Evolutionary conservation across 2,797 vertebrate species (phyloP).

Genomic region (Pempheris klunzingeri): DNA sequence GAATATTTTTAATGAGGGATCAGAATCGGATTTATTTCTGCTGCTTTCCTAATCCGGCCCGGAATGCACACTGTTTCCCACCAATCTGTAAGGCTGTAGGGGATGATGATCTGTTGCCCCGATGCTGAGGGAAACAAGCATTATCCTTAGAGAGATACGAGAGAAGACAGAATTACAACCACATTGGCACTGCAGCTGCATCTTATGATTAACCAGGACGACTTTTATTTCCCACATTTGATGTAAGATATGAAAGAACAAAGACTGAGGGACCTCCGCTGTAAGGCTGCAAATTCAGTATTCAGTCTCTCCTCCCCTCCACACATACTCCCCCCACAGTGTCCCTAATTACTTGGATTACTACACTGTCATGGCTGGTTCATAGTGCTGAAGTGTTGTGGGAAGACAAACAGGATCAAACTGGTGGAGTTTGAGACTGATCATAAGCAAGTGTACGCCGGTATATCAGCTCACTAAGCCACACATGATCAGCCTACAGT

Average conservation of each 20-base stretch:
- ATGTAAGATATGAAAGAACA: slow-evolving; percentile 31
- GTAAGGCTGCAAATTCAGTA: slow-evolving; percentile 34
- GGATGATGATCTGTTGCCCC: slow-evolving; percentile 40
- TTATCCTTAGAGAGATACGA: slow-evolving; percentile 41
- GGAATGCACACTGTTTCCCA: slow-evolving; percentile 79
- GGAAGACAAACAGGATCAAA: slow-evolving; percentile 37
- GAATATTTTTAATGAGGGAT: slow-evolving; percentile 85
- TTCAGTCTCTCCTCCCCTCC: no score
- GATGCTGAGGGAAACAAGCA: slow-evolving; percentile 35
- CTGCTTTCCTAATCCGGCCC: slow-evolving; percentile 78
- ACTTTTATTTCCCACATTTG: slow-evolving; percentile 20
- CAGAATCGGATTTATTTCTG: slow-evolving; percentile 72
- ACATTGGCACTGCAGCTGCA: slow-evolving; percentile 1
- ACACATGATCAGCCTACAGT: neutral
- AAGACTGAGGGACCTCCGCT: slow-evolving; percentile 18
- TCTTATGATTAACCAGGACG: slow-evolving; percentile 22
- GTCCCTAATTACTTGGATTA: slow-evolving; percentile 67
- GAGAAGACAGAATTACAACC: slow-evolving; percentile 23
- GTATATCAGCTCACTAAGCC: neutral
- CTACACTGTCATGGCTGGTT: slow-evolving; percentile 40
- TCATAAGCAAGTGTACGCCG: neutral
- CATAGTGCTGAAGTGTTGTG: slow-evolving; percentile 24
- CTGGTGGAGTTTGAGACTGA: slow-evolving; percentile 4
- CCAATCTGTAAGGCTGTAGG: slow-evolving; percentile 40
- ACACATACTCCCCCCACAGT: no score